Conservation (phyloP, 2,113 vertebrate genomes). For the Chloropsis hardwickii region DNA sequence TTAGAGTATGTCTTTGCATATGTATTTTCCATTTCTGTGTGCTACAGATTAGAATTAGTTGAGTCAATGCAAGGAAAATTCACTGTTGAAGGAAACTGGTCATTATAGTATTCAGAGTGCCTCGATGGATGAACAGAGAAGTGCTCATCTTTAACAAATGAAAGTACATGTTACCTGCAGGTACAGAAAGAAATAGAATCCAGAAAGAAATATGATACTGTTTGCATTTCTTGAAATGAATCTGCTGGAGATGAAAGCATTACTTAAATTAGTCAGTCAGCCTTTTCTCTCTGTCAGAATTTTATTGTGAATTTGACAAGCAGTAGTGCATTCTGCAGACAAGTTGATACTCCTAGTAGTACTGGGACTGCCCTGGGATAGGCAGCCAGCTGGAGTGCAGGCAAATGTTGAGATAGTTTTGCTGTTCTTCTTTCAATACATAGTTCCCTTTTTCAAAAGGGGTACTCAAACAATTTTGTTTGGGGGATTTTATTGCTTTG, state of each 20-base stretch:
- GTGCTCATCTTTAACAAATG: not conserved
- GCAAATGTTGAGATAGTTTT: not conserved
- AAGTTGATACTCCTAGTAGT: not conserved
- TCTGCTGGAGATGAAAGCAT: not conserved
- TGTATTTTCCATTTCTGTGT: not conserved
- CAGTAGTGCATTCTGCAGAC: not conserved
- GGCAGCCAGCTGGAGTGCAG: not conserved
- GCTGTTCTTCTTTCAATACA: not conserved
- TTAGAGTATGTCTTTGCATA: not conserved
- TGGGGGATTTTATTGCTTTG: not conserved
- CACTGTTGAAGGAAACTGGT: not conserved
- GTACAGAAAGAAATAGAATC: not conserved
- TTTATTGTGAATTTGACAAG: not conserved
- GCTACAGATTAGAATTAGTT: not conserved
- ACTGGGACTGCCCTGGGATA: not conserved
- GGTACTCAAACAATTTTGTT: not conserved
- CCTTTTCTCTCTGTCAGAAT: not conserved
- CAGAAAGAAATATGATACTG: not conserved
- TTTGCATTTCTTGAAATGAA: not conserved
- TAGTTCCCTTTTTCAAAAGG: not conserved
- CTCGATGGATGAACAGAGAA: fast-evolving
- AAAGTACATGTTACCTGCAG: not conserved
- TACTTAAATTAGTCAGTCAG: not conserved
- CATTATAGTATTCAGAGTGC: not conserved
- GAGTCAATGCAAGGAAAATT: not conserved